A percentile compares a stretch with the other conserved stretches of the same genome.
Evolutionary conservation across 2,797 vertebrate genomes (phyloP).

Genomic region (Myotis vivesi): DNA sequence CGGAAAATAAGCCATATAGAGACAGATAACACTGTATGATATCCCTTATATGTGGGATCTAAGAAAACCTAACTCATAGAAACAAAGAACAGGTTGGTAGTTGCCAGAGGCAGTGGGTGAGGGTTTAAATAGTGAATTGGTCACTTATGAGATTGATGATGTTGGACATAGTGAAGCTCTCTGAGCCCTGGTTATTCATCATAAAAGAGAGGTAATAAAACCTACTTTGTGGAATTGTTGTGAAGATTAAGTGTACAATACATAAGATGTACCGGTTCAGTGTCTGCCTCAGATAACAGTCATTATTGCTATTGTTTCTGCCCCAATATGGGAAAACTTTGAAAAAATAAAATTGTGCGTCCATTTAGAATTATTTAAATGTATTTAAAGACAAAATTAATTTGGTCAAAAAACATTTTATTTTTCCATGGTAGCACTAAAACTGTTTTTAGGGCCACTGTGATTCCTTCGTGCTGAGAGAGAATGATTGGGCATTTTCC

Average conservation of each 20-base stretch:
- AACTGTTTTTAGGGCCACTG: neutral
- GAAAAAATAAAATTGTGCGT: neutral
- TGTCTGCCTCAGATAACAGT: neutral
- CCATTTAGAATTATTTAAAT: constrained; percentile 27
- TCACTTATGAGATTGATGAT: neutral
- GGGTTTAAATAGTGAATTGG: neutral
- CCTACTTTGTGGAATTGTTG: neutral
- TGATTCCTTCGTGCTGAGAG: neutral
- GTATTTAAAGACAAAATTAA: constrained; percentile 20
- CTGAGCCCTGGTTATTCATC: neutral
- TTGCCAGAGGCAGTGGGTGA: neutral
- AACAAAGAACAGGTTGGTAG: neutral
- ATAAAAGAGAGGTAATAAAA: neutral
- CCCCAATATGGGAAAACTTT: neutral
- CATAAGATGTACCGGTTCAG: neutral
- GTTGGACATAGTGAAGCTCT: neutral
- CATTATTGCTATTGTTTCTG: constrained; percentile 25
- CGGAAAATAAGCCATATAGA: neutral
- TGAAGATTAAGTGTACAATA: constrained; percentile 49
- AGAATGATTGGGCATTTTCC: neutral
- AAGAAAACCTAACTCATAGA: neutral
- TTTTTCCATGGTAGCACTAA: constrained; percentile 10
- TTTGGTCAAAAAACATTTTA: neutral
- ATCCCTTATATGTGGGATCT: neutral
- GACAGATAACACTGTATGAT: neutral